These are phyloP conservation scores for Nerophis lumbriciformis DNA, from an alignment of 2,113 vertebrate species.

Conservation along the genomic window DNA sequence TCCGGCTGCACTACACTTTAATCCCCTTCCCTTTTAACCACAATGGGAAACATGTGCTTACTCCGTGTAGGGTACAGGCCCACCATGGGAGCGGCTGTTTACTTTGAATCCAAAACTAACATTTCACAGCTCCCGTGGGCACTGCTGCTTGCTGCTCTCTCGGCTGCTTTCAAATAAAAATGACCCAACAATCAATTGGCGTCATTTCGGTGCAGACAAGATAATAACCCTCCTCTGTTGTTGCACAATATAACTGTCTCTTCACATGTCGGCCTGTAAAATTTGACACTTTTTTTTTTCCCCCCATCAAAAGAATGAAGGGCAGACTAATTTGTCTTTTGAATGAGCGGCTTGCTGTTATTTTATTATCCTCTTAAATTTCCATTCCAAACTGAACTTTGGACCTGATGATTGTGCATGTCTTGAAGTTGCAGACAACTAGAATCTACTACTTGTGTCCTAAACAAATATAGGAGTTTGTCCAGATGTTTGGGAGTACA, in stretches of 20 bases:
- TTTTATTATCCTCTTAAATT: slow-evolving; percentile 27
- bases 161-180: slow-evolving; percentile 11
- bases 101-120: slow-evolving; percentile 61
- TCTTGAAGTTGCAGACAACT: slow-evolving; percentile 19
- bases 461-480: slow-evolving; percentile 35
- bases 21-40: slow-evolving; percentile 68
- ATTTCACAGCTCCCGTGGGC: slow-evolving; percentile 57
- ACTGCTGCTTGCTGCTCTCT: slow-evolving; percentile 30
- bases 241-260: neutral
- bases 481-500: slow-evolving; percentile 40
- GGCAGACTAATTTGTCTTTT: slow-evolving; percentile 24
- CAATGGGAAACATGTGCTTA: slow-evolving; percentile 74
- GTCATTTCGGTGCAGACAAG: slow-evolving; percentile 17
- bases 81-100: slow-evolving; percentile 68
- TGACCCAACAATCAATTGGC: slow-evolving; percentile 14
- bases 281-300: slow-evolving; percentile 23
- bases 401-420: slow-evolving; percentile 27
- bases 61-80: slow-evolving; percentile 59
- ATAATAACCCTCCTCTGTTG: slow-evolving; percentile 11
- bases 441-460: slow-evolving; percentile 25
- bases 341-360: slow-evolving; percentile 19
- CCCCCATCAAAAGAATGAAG: neutral
- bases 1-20: slow-evolving; percentile 59
- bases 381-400: slow-evolving; percentile 21
- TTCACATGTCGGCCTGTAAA: slow-evolving; percentile 33